phyloP scores from a whole-genome alignment of 2,888 invertebrate species.

The Cinara cedri region DNA sequence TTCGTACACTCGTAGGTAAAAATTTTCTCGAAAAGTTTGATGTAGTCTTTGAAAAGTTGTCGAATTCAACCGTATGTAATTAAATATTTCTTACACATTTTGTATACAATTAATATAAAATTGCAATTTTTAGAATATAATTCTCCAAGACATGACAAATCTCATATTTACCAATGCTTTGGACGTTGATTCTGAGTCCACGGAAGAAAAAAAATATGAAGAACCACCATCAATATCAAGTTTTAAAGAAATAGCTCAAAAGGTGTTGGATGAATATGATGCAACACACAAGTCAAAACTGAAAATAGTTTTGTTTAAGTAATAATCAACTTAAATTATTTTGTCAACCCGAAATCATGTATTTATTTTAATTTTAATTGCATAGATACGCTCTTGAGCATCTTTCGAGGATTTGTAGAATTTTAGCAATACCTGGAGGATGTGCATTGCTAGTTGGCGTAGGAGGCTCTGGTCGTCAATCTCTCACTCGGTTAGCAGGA shows the following conservation, averaged over 20 bases:
- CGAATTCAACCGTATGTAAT: conserved; percentile 10
- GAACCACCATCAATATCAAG: conserved; percentile 77
- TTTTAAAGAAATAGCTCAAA: conserved; percentile 71
- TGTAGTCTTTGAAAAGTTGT: conserved; percentile 66
- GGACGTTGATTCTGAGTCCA: conserved; percentile 74
- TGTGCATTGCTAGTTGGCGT: conserved; percentile 82
- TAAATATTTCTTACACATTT: background rate
- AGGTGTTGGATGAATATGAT: conserved; percentile 77
- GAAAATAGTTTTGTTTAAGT: conserved; percentile 79
- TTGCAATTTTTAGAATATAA: conserved; percentile 63
- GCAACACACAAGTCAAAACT: conserved; percentile 78
- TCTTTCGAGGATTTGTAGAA: conserved; percentile 79
- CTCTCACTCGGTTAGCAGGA: conserved; percentile 76
- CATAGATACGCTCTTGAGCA: conserved; percentile 80
- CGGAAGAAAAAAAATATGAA: conserved; percentile 80
- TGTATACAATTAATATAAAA: background rate
- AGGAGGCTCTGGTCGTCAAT: conserved; percentile 86
- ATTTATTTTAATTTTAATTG: background rate
- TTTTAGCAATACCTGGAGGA: conserved; percentile 78
- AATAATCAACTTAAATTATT: conserved; percentile 42
- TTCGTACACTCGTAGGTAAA: conserved; percentile 71
- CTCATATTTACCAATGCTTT: conserved; percentile 89
- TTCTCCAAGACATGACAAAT: conserved; percentile 70
- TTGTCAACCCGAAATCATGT: conserved; percentile 64
- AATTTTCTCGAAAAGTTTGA: conserved; percentile 84